Conservation (phyloP, 2,113 vertebrate species). For the Macaca mulatta region DNA sequence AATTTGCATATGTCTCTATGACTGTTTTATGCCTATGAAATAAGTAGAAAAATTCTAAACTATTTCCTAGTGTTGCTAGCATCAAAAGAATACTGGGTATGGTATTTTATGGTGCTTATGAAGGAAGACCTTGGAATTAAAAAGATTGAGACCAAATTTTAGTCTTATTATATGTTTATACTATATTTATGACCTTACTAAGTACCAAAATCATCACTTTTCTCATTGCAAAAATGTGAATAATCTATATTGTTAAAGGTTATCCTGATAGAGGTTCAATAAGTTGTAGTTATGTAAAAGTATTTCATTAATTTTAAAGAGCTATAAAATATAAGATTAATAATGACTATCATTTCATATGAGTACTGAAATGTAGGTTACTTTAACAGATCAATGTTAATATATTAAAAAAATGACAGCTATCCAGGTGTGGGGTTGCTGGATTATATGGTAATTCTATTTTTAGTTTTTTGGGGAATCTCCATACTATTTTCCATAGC, state of each 20-base stretch:
- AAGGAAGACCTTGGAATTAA: background rate
- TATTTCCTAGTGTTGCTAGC: background rate
- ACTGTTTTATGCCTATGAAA: background rate
- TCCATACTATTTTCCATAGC: background rate
- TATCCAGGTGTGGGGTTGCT: background rate
- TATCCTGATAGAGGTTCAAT: background rate
- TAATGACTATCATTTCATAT: background rate
- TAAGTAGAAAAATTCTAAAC: background rate
- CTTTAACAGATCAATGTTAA: background rate
- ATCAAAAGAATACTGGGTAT: background rate
- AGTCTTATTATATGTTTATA: background rate
- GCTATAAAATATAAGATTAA: background rate
- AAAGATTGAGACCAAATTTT: background rate
- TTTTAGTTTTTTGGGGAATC: background rate
- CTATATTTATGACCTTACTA: background rate
- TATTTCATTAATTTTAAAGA: background rate
- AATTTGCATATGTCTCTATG: background rate
- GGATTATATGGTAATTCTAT: background rate
- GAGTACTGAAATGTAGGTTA: background rate
- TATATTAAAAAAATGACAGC: background rate
- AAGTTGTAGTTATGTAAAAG: background rate
- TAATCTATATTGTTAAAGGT: background rate
- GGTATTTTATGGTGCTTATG: background rate
- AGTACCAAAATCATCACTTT: background rate
- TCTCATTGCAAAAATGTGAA: background rate